Percentiles rank a stretch among this genome's conserved stretches.
These are phyloP conservation scores for Nothobranchius furzeri DNA, from an alignment of 2,113 vertebrate genomes.

Conservation along the genomic window DNA sequence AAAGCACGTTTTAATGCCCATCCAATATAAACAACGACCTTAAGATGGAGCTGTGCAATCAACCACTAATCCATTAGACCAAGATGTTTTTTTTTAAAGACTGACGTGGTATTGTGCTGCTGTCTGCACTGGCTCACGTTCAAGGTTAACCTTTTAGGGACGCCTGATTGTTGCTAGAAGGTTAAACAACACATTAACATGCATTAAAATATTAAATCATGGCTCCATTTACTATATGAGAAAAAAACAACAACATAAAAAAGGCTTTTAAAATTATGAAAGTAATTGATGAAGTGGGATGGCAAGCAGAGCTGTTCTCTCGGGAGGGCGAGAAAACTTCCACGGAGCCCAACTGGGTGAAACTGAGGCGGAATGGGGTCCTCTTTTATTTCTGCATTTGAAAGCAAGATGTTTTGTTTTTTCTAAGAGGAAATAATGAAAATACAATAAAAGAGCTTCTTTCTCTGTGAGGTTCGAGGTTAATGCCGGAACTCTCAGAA, in stretches of 20 bases:
- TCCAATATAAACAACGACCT: conserved; percentile 94
- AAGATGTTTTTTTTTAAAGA: conserved; percentile 84
- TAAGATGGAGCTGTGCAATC: conserved; percentile 86
- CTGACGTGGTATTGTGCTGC: conserved; percentile 88
- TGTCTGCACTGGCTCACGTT: conserved; percentile 84
- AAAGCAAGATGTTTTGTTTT: conserved; percentile 52
- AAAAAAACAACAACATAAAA: conserved; percentile 85
- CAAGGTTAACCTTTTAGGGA: conserved; percentile 90
- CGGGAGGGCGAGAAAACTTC: conserved; percentile 46
- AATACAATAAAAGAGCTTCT: too few species aligned
- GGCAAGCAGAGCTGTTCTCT: conserved; percentile 31
- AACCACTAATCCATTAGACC: conserved; percentile 91
- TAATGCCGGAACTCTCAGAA: background rate
- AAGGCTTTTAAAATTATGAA: conserved; percentile 85
- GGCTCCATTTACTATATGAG: conserved; percentile 82
- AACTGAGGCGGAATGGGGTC: conserved; percentile 47
- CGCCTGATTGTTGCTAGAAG: conserved; percentile 81
- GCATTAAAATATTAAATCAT: conserved; percentile 86
- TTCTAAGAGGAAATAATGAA: too few species aligned
- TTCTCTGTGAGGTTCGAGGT: too few species aligned
- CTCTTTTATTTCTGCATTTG: conserved; percentile 55
- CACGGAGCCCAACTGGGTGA: conserved; percentile 51
- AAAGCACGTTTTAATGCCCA: conserved; percentile 95
- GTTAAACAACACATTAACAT: conserved; percentile 86
- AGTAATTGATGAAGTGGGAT: conserved; percentile 73